phyloP scores from a whole-genome alignment of 2,888 invertebrate species.

The Gisinianus flammeolus region DNA sequence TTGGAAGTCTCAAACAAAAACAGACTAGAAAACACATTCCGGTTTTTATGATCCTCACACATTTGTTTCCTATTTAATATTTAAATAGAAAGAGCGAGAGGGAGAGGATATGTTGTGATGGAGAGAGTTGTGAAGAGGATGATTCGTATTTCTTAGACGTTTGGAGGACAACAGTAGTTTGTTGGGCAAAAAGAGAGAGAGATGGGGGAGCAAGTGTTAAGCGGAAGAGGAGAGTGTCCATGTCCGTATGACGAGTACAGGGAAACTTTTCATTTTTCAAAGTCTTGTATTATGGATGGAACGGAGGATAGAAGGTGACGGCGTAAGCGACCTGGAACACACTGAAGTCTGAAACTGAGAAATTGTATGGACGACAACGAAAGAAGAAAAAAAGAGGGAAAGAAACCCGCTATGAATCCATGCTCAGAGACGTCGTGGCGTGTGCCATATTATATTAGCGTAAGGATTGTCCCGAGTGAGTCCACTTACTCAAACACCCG shows the following conservation, averaged over 20 bases:
- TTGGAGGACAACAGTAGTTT: neutral
- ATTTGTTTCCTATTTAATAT: neutral
- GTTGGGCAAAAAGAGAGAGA: neutral
- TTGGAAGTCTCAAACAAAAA: too few species aligned
- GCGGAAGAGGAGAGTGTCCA: neutral
- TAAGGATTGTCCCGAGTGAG: neutral
- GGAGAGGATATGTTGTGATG: neutral
- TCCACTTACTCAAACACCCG: neutral
- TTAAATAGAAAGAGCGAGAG: slow-evolving; percentile 9
- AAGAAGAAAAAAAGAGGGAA: neutral
- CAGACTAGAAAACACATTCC: too few species aligned
- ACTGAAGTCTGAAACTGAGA: neutral
- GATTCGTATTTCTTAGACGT: too few species aligned
- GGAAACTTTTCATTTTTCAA: slow-evolving; percentile 24
- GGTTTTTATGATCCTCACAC: too few species aligned
- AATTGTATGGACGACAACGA: neutral
- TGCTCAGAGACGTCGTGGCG: neutral
- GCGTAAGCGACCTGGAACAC: slow-evolving; percentile 17
- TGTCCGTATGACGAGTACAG: neutral
- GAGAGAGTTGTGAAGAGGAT: too few species aligned
- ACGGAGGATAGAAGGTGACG: slow-evolving; percentile 1
- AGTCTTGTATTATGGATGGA: slow-evolving; percentile 8
- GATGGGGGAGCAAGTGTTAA: neutral
- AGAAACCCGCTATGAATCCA: neutral
- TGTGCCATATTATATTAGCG: neutral